Base-by-base conservation (phyloP, 2,888 invertebrate genomes). In the Agonopterix heracliana region DNA sequence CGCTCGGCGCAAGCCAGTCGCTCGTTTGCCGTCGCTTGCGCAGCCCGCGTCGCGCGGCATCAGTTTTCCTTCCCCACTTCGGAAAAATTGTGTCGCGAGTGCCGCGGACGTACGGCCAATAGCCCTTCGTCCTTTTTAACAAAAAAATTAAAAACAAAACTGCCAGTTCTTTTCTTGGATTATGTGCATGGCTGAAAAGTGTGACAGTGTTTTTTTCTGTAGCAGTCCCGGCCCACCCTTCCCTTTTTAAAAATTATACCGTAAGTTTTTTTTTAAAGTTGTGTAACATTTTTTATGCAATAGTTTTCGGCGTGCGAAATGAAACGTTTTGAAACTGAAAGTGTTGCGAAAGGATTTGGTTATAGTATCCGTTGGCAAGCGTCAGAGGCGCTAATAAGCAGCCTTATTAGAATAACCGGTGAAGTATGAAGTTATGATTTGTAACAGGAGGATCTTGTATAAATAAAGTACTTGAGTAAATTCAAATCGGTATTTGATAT, bases 81-180 rank as follows among this genome's bases (percentile, higher is more conserved):
- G 81, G 85, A 83, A 86, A 86, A 86, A 83, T 84, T 78, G 83
- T 85, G 85, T 80, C 85, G 85, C 81, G 84, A 74, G 74, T 78
- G 74, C 67, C 60, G 63, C 62, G 57, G 54, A 53, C 50, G 48
- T 17, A 46, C 17, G 43, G 36, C 35, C 35, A 49, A 55, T 41
- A 57, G 52, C 43, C 35, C 40, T 49, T 46, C 10, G 42, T 41
- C 36, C 26, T 47, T 49, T 34, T 14, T 46, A 45, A 51, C 52
- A 51, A 54, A 52, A 52, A 53, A 50, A n/a, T n/a, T n/a, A 54
- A 58, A 55, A 48, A 47, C 50, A 54, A 54, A 54, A 48, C 45
- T 46, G 52, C 56, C 56, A 53, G 50, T 60, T 57, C 26, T 26
- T 55, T 55, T 47, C 47, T 13, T 47, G 85, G 83, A 85, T 84